A percentile compares a stretch with the other conserved stretches of the same genome.
phyloP scores from a whole-genome alignment of 1,140 invertebrate species.

The Luehdorfia chinensis region DNA sequence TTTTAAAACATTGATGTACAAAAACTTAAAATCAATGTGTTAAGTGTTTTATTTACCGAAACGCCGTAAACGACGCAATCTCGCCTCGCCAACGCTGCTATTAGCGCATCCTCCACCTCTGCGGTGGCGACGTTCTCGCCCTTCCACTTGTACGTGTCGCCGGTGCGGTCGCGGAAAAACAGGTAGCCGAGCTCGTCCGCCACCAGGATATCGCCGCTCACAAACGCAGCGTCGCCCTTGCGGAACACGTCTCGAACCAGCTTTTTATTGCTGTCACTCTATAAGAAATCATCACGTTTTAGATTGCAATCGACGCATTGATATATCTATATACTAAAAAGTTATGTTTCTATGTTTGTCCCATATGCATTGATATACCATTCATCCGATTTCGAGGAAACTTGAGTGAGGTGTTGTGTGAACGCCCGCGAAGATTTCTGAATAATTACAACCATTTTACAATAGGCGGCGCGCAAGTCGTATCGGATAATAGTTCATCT shows the following conservation, averaged over 20 bases:
- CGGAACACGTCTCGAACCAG: constrained; percentile 88
- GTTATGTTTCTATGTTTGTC: too few species aligned
- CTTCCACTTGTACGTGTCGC: constrained; percentile 98
- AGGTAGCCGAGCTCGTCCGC: constrained; percentile 96
- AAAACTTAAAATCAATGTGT: too few species aligned
- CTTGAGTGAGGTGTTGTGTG: too few species aligned
- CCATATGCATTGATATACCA: too few species aligned
- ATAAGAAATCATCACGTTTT: constrained; percentile 18
- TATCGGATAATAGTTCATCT: too few species aligned
- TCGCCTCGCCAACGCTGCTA: constrained; percentile 89
- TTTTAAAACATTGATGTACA: too few species aligned
- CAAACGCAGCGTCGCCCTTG: constrained; percentile 89
- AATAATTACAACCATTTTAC: too few species aligned
- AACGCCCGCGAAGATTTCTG: too few species aligned
- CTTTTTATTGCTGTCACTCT: constrained; percentile 90
- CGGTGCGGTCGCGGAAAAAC: constrained; percentile 97
- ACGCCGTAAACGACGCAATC: constrained; percentile 95
- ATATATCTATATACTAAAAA: too few species aligned
- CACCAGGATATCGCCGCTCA: constrained; percentile 94
- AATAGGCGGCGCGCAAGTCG: too few species aligned
- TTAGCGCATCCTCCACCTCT: constrained; percentile 96
- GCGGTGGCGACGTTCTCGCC: constrained; percentile 99
- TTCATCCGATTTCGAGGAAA: too few species aligned
- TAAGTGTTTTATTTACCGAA: constrained; percentile 85
- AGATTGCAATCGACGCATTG: too few species aligned